A percentile compares a stretch with the other conserved stretches of the same genome.
These are phyloP conservation scores for Apogon talboti DNA, from an alignment of 2,797 vertebrate species.

Conservation along the genomic window DNA sequence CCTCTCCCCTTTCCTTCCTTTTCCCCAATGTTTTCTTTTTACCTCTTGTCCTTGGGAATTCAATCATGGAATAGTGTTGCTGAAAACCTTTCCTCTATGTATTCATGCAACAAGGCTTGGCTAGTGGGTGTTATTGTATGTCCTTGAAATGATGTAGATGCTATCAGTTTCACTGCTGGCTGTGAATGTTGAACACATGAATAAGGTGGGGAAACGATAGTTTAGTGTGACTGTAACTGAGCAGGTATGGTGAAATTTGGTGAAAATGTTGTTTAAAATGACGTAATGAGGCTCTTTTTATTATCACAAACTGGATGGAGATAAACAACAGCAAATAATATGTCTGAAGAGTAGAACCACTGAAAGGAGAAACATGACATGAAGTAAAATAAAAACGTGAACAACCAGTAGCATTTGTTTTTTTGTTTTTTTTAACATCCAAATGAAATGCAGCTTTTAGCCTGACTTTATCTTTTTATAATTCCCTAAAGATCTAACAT, in stretches of 20 bases:
- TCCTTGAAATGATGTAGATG: conserved; percentile 79
- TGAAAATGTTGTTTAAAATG: conserved; percentile 35
- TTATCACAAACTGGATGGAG: conserved; percentile 14
- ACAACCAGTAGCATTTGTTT: conserved; percentile 33
- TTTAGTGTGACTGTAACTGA: conserved; percentile 33
- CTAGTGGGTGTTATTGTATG: conserved; percentile 73
- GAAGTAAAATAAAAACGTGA: conserved; percentile 38
- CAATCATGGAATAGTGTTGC: conserved; percentile 72
- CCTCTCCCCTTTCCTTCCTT: too few relatives aligned
- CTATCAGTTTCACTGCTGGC: conserved; percentile 69
- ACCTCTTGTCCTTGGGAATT: conserved; percentile 75
- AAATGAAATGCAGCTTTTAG: conserved; percentile 1
- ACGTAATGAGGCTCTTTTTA: conserved; percentile 26
- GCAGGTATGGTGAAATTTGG: conserved; percentile 21
- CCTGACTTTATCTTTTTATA: not conserved
- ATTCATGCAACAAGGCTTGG: conserved; percentile 68
- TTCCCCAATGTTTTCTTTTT: conserved; percentile 30
- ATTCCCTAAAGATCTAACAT: not conserved
- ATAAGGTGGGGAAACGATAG: conserved; percentile 32
- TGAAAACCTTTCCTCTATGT: conserved; percentile 68
- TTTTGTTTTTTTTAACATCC: too few relatives aligned
- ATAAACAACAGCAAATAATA: conserved; percentile 46
- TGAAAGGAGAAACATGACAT: conserved; percentile 34
- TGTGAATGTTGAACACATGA: conserved; percentile 62
- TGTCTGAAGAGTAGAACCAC: conserved; percentile 16